Evolutionary conservation across 2,113 vertebrate species (phyloP).

Genomic region (Typhlomys cinereus): DNA sequence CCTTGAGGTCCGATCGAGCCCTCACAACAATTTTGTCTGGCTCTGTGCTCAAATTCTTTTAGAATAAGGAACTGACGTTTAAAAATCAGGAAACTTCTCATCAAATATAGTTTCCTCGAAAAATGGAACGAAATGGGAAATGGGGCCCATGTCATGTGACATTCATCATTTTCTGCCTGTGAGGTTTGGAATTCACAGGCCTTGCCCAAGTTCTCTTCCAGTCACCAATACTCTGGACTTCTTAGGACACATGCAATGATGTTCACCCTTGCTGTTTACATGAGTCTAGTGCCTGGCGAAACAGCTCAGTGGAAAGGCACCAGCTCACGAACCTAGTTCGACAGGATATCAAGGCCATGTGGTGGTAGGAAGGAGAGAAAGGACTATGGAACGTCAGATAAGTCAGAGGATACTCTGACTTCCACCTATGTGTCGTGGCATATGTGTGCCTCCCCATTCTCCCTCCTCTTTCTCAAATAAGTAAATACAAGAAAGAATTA

Average conservation of each 20-base stretch:
- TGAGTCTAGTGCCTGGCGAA: not conserved
- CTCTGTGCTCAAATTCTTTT: not conserved
- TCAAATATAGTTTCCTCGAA: not conserved
- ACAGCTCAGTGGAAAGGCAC: not conserved
- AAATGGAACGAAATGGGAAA: not conserved
- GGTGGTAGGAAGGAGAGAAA: too few species aligned
- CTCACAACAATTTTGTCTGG: not conserved
- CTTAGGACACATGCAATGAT: not conserved
- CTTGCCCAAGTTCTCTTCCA: not conserved
- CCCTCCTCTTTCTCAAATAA: too few species aligned
- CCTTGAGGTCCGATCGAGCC: not conserved
- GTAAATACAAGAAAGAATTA: too few species aligned
- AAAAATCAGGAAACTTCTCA: constrained; percentile 35
- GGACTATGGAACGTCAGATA: too few species aligned
- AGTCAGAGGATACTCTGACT: not conserved
- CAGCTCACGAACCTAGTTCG: too few species aligned
- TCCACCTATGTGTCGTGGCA: too few species aligned
- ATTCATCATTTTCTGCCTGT: not conserved
- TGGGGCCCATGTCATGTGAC: not conserved
- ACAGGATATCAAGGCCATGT: too few species aligned
- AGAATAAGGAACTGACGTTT: not conserved
- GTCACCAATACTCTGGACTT: not conserved
- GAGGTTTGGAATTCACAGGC: not conserved
- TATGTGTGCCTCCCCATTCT: too few species aligned
- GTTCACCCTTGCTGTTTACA: not conserved